Base-by-base conservation (phyloP, 1,140 invertebrate genomes). In the Drepana arcuata region DNA sequence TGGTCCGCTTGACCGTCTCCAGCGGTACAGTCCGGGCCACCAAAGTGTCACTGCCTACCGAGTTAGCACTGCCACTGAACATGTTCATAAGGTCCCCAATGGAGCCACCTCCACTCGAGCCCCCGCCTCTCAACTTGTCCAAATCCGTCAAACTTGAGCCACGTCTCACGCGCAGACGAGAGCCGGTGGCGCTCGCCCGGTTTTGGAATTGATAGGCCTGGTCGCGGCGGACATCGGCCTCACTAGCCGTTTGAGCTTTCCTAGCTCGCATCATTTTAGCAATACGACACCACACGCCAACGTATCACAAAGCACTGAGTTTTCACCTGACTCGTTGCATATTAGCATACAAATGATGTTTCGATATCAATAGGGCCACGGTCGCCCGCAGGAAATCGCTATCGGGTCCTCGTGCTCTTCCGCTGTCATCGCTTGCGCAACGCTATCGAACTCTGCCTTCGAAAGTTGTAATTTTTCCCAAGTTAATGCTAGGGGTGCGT, bases 31-130 rank as follows among this genome's bases (percentile, higher is more conserved):
- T 87, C 40, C 87, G 84, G 2, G 91, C 89, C 9, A 92, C 87
- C 36, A 91, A 68, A 16, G 87, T 88, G 56, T 91, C 88, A 63
- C 80, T 79, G 72, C 89, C 41, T 1, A 91, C 85, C 50, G 88
- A 89, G 85, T 87, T 90, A 45, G 83, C 87, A 50, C 89, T 90
- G 11, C 88, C 88, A 33, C 88, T 89, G 52, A 90, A 92, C 51
- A 87, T 88, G 64, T 93, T 93, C 91, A 93, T 93, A 48, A 92
- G 67, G 67, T 93, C 91, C 2, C 91, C 91, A 23, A 93, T 91
- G 42, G 90, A 92, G 1, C 89, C 89, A 2, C 85, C 79, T 1
- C 86, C 84, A 24, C 85, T 84, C 1, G 79, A 75, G 6, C 85
- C 83, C 45, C 84, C 84, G 43, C 65, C 70, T 12, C 71, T 49